A percentile compares a stretch with the other conserved stretches of the same genome.
Conservation (phyloP, 2,797 vertebrate species). For the Acrossocheilus fasciatus region DNA sequence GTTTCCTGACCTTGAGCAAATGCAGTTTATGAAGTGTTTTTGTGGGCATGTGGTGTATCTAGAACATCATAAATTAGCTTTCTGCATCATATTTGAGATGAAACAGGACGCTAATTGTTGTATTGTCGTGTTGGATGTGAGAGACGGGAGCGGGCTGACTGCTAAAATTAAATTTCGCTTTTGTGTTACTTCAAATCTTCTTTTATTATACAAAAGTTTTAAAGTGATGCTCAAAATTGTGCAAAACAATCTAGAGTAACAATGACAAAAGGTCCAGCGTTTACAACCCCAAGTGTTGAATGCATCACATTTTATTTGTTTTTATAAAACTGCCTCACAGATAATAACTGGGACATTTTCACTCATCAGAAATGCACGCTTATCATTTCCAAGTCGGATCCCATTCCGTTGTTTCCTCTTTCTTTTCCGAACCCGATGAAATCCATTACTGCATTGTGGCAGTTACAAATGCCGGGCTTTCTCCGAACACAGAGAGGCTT, state of each 20-base stretch:
- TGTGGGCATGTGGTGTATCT: not conserved
- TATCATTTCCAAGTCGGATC: slow-evolving; percentile 55
- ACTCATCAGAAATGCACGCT: slow-evolving; percentile 49
- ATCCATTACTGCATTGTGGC: slow-evolving; percentile 62
- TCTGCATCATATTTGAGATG: not conserved
- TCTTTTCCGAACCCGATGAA: slow-evolving; percentile 58
- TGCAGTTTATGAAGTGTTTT: not conserved
- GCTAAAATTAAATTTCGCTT: slow-evolving; percentile 23
- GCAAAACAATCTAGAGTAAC: slow-evolving; percentile 35
- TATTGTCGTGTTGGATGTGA: not conserved
- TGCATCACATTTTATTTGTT: slow-evolving; percentile 58
- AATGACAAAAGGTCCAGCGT: slow-evolving; percentile 49
- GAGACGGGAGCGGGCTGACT: not conserved
- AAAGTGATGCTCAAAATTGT: slow-evolving; percentile 17
- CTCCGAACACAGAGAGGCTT: slow-evolving; percentile 57
- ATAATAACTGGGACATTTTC: slow-evolving; percentile 56
- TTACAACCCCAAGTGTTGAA: slow-evolving; percentile 50
- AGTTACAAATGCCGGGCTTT: slow-evolving; percentile 64
- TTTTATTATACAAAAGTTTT: slow-evolving; percentile 47
- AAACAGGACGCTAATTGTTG: not conserved
- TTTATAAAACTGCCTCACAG: slow-evolving; percentile 48
- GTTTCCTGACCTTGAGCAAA: not conserved
- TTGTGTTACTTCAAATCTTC: slow-evolving; percentile 29
- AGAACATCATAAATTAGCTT: not conserved
- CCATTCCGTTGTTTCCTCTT: slow-evolving; percentile 48